These are phyloP conservation scores for Sebastiscus albofasciatus DNA, from an alignment of 2,797 vertebrate species.

Conservation along the genomic window DNA sequence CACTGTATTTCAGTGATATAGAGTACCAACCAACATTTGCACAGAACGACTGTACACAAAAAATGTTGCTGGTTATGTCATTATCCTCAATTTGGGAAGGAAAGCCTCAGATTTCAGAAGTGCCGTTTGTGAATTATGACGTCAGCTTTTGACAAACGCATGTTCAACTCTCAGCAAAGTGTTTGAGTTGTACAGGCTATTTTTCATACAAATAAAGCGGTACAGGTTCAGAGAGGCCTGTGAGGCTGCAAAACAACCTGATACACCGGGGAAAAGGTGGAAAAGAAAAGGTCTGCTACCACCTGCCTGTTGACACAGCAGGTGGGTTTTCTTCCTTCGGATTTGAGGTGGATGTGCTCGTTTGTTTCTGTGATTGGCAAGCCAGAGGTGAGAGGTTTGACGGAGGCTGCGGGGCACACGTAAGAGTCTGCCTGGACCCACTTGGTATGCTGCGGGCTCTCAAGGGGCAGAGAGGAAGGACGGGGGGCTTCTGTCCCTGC, in stretches of 20 bases:
- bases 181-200: not conserved
- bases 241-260: slow-evolving; percentile 21
- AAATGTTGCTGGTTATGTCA: not conserved
- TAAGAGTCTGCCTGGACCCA: slow-evolving; percentile 49
- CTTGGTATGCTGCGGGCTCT: slow-evolving; percentile 70
- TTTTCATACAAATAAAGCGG: slow-evolving; percentile 15
- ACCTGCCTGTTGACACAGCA: slow-evolving; percentile 61
- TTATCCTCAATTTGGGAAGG: not conserved
- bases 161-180: slow-evolving; percentile 1
- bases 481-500: slow-evolving; percentile 55
- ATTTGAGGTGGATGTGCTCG: slow-evolving; percentile 36
- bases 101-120: not conserved
- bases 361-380: slow-evolving; percentile 62
- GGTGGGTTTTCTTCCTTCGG: slow-evolving; percentile 32
- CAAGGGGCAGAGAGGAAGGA: slow-evolving; percentile 62
- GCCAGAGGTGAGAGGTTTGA: slow-evolving; percentile 62
- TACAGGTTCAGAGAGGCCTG: slow-evolving; percentile 9
- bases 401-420: slow-evolving; percentile 47
- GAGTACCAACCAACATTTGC: not conserved
- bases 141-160: not conserved
- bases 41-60: not conserved
- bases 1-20: not conserved
- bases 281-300: slow-evolving; percentile 33
- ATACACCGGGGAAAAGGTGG: slow-evolving; percentile 16
- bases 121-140: not conserved